Conservation (phyloP, 2,797 vertebrate genomes). For the Hoplostethus mediterraneus region DNA sequence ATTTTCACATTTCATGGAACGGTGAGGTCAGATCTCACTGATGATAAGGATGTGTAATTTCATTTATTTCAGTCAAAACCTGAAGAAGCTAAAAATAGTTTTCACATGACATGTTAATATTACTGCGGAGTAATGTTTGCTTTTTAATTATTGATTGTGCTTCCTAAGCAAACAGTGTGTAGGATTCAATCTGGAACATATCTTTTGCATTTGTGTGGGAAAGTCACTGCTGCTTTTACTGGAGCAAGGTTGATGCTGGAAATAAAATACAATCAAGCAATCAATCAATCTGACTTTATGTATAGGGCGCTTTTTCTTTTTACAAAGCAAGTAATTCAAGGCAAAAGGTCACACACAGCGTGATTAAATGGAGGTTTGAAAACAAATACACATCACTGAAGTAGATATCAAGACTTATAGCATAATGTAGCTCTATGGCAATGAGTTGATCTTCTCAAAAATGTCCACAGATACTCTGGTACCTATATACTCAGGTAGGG, state of each 20-base stretch:
- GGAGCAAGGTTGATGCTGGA: background rate
- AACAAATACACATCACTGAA: background rate
- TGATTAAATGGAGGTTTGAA: no score
- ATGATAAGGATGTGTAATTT: background rate
- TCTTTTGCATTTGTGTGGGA: background rate
- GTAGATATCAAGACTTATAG: no score
- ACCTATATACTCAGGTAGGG: no score
- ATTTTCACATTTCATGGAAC: background rate
- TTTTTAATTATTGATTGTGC: background rate
- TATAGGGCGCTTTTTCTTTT: no score
- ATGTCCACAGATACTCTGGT: no score
- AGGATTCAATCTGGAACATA: background rate
- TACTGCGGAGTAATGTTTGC: background rate
- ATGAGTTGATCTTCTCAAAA: no score
- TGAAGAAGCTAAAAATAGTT: background rate
- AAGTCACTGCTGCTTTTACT: background rate
- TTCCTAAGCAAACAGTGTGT: background rate
- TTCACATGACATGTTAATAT: background rate
- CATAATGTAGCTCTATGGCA: no score
- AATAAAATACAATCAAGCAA: background rate
- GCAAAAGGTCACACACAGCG: no score
- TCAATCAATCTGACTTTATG: background rate
- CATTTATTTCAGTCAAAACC: no score
- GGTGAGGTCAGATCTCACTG: background rate
- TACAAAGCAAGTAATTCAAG: no score